These are phyloP conservation scores for Jordanella pulchra DNA, from an alignment of 2,797 vertebrate genomes.

Conservation along the genomic window DNA sequence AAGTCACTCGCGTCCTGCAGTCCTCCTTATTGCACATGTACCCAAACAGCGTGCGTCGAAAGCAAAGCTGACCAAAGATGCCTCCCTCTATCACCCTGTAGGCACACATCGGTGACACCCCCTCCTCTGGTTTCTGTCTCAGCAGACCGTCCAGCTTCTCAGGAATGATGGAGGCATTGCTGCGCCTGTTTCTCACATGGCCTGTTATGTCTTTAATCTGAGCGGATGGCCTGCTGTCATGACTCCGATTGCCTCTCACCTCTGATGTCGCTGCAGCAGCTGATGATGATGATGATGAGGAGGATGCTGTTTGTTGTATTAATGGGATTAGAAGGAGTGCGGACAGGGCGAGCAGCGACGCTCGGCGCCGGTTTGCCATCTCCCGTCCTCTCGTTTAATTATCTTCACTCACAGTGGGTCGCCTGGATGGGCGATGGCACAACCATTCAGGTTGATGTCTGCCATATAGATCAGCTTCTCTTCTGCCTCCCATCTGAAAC, in stretches of 20 bases:
- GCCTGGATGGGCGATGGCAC: constrained; percentile 46
- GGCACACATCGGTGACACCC: constrained; percentile 81
- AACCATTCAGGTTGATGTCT: constrained; percentile 34
- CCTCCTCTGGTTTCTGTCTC: constrained; percentile 34
- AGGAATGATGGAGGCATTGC: constrained; percentile 46
- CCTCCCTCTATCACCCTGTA: constrained; percentile 84
- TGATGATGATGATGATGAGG: constrained; percentile 19
- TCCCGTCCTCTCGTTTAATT: constrained; percentile 44
- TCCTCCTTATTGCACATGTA: constrained; percentile 81
- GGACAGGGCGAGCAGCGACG: constrained; percentile 65
- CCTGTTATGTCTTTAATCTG: constrained; percentile 43
- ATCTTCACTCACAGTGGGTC: constrained; percentile 54
- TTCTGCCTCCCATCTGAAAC: constrained; percentile 54
- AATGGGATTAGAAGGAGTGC: constrained; percentile 71
- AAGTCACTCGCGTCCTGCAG: constrained; percentile 82
- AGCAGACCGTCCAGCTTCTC: constrained; percentile 27
- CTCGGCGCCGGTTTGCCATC: constrained; percentile 65
- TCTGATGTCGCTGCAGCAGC: constrained; percentile 42
- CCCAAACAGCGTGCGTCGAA: constrained; percentile 80
- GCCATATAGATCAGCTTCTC: constrained; percentile 64
- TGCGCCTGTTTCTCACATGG: constrained; percentile 36
- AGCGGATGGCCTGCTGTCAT: constrained; percentile 37
- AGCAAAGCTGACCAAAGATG: constrained; percentile 83
- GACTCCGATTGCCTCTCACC: constrained; percentile 40
- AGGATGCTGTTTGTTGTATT: constrained; percentile 44